These are phyloP conservation scores for Parnassius apollo DNA, from an alignment of 2,888 invertebrate genomes.

Conservation along the genomic window DNA sequence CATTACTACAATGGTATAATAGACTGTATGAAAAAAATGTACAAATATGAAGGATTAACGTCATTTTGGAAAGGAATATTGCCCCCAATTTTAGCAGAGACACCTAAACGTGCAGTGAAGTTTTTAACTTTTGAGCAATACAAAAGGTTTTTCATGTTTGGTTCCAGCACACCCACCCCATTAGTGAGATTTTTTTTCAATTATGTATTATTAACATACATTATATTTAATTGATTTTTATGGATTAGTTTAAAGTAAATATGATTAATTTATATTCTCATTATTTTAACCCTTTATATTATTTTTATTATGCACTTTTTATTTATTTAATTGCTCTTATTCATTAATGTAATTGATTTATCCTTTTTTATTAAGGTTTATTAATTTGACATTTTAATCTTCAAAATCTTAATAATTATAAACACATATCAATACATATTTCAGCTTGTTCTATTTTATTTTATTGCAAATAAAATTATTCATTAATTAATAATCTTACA, in stretches of 20 bases:
- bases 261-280: conserved; percentile 3
- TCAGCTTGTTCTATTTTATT: too few species aligned
- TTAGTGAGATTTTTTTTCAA: conserved; percentile 78
- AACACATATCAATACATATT: background rate
- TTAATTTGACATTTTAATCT: background rate
- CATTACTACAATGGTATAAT: conserved; percentile 88
- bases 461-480: background rate
- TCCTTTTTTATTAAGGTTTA: conserved; percentile 5
- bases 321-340: background rate
- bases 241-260: background rate
- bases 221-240: background rate
- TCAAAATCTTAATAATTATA: background rate
- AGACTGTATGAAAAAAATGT: conserved; percentile 95
- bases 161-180: conserved; percentile 87
- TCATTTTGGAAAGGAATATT: conserved; percentile 97
- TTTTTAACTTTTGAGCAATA: conserved; percentile 97
- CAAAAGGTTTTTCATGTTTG: conserved; percentile 91
- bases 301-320: conserved; percentile 2
- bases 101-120: conserved; percentile 96
- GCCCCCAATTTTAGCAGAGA: conserved; percentile 96
- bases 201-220: conserved; percentile 20
- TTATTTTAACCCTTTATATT: background rate
- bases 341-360: background rate
- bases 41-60: conserved; percentile 88
- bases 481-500: background rate